These are phyloP conservation scores for Trissolcus basalis DNA, from an alignment of 1,140 invertebrate genomes.

Conservation along the genomic window DNA sequence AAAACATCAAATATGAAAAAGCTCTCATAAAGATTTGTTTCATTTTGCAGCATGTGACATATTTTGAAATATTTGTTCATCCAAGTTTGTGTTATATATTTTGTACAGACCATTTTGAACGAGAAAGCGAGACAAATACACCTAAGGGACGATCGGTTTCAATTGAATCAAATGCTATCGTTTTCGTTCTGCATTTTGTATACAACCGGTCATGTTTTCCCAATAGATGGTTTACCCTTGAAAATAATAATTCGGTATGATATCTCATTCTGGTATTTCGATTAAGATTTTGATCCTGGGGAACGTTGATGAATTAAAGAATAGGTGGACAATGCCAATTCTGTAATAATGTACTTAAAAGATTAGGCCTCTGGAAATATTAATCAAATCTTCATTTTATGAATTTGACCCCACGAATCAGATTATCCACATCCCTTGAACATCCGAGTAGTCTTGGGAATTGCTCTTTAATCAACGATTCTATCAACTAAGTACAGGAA, in stretches of 20 bases:
- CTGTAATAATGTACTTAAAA: slow-evolving; percentile 46
- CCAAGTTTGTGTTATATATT: slow-evolving; percentile 3
- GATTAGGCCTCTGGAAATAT: slow-evolving; percentile 36
- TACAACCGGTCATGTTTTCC: background rate
- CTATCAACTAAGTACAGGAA: slow-evolving; percentile 29
- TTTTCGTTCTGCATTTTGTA: slow-evolving; percentile 12
- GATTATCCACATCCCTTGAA: slow-evolving; percentile 44
- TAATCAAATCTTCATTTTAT: slow-evolving; percentile 50
- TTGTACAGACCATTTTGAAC: slow-evolving; percentile 19
- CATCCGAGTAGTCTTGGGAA: slow-evolving; percentile 32
- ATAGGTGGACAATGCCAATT: background rate
- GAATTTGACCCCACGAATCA: slow-evolving; percentile 40
- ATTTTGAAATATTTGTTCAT: slow-evolving; percentile 7
- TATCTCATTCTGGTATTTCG: background rate
- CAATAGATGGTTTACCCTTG: background rate
- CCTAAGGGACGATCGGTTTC: slow-evolving; percentile 1
- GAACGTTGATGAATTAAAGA: background rate
- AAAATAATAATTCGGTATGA: background rate
- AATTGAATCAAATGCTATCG: slow-evolving; percentile 20
- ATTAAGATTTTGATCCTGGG: no score
- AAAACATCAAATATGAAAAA: no score
- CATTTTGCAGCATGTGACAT: background rate
- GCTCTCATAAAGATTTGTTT: background rate
- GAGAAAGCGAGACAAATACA: slow-evolving; percentile 19
- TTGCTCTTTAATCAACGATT: slow-evolving; percentile 52